Percentiles rank a stretch among this genome's conserved stretches.
Conservation (phyloP, 2,797 vertebrate genomes). For the Acipenser transmontanus region DNA sequence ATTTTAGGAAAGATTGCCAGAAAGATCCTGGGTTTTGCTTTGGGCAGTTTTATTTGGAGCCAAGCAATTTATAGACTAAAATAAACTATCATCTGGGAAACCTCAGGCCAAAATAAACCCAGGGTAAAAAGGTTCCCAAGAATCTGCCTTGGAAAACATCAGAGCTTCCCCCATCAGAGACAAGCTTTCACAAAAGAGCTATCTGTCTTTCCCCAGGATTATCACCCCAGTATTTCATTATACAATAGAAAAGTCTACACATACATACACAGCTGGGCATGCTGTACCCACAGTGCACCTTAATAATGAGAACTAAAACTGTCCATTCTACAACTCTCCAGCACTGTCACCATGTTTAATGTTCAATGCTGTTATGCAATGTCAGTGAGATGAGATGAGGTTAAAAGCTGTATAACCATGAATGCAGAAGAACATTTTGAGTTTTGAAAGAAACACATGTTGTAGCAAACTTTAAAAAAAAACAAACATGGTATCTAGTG, state of each 20-base stretch:
- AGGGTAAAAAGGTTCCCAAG: constrained; percentile 49
- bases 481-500: too few species aligned
- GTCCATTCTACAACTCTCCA: background rate
- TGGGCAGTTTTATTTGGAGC: constrained; percentile 57
- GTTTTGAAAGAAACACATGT: too few species aligned
- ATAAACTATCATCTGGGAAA: constrained; percentile 62
- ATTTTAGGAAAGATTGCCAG: constrained; percentile 48
- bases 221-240: background rate
- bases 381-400: too few species aligned
- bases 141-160: constrained; percentile 53
- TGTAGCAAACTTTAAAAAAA: too few species aligned
- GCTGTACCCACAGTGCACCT: background rate
- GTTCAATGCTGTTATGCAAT: too few species aligned
- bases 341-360: background rate
- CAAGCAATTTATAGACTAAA: constrained; percentile 58
- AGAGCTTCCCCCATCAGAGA: constrained; percentile 42
- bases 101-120: constrained; percentile 58
- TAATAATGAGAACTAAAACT: background rate
- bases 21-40: constrained; percentile 53
- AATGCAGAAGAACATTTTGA: too few species aligned
- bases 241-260: background rate
- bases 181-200: constrained; percentile 40
- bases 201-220: background rate
- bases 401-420: too few species aligned
- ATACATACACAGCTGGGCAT: background rate